Evolutionary conservation across 2,888 invertebrate species (phyloP), one percentile per base, ranked within the genome.

Genomic region (Cerastis rubricosa): DNA sequence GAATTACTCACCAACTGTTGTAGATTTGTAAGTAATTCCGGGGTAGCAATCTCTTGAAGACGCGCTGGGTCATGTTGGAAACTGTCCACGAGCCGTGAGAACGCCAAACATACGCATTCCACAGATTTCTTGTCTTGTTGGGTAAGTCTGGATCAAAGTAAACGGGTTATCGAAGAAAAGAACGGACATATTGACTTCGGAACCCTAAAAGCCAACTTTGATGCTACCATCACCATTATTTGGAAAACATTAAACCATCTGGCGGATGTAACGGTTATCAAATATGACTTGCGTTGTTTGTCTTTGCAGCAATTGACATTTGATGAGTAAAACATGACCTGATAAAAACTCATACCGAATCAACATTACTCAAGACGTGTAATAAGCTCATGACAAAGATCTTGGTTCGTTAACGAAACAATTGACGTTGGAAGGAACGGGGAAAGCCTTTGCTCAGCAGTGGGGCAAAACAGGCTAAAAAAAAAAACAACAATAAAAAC

Each of bases 111-210:
- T 22, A 99, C 99, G 92, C 99, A 99, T 93, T 99, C 99, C 63
- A 99, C 99, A 78, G 99, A 99, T 93, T 99, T 99, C 94, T 99
- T 99, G 95, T 99, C 99, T 96, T 99, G 98, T 92, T 98, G 98
- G 1, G 98, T 98, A 70, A 98, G 94, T 91, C 98, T 97, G 83
- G 94, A 76, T 74, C 19, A 81, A 77, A 74, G 3, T 40, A 9
- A 35, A 35, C 40, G 1, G 7, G 0, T 22, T 22, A 17, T 74
- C 4, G 22, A 59, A 47, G 3, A 8, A 11, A 43, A 19, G 17
- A 68, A 22, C 2, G 22, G 70, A 19, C 6, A 8, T 43, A 43
- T 19, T 64, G 14, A n/a, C 0, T 43, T 14, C 7, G n/a, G n/a
- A n/a, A 51, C 11, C 40, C 6, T n/a, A n/a, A 25, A 35, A 12